phyloP scores from a whole-genome alignment of 1,140 invertebrate species.

The Apis dorsata region DNA sequence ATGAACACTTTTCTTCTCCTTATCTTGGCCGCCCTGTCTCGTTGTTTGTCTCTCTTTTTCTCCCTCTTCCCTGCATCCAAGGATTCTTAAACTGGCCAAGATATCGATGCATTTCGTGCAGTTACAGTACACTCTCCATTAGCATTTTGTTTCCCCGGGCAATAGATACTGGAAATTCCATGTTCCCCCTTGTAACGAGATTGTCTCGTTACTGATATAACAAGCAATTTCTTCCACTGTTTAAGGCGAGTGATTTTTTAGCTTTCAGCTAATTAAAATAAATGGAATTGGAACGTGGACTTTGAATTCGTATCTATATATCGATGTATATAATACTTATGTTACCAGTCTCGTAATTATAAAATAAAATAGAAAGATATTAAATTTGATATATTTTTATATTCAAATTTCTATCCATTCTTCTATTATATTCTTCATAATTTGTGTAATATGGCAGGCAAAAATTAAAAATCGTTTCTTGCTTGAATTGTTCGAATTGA shows the following conservation, averaged over 20 bases:
- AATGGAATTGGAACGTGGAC: neutral
- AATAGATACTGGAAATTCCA: conserved; percentile 33
- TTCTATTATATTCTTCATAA: no score
- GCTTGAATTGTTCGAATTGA: no score
- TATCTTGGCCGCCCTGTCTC: conserved; percentile 35
- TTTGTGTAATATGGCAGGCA: no score
- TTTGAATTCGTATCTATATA: no score
- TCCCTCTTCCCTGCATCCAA: neutral
- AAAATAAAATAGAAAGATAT: neutral
- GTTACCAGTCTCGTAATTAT: neutral
- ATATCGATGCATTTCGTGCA: conserved; percentile 50
- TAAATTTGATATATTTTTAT: neutral
- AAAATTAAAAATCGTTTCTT: no score
- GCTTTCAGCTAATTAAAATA: neutral
- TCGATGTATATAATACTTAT: no score
- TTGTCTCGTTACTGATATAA: conserved; percentile 1
- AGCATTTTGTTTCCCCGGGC: conserved; percentile 50
- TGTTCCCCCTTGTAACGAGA: conserved; percentile 3
- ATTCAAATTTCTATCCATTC: no score
- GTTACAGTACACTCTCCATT: conserved; percentile 32
- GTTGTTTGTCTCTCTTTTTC: conserved; percentile 46
- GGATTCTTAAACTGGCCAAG: conserved; percentile 50
- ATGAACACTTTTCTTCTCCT: conserved; percentile 64
- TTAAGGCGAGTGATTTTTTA: neutral
- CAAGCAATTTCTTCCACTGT: conserved; percentile 1